These are phyloP conservation scores for Lasioglossum pauxillum DNA, from an alignment of 2,888 invertebrate genomes.

Conservation along the genomic window DNA sequence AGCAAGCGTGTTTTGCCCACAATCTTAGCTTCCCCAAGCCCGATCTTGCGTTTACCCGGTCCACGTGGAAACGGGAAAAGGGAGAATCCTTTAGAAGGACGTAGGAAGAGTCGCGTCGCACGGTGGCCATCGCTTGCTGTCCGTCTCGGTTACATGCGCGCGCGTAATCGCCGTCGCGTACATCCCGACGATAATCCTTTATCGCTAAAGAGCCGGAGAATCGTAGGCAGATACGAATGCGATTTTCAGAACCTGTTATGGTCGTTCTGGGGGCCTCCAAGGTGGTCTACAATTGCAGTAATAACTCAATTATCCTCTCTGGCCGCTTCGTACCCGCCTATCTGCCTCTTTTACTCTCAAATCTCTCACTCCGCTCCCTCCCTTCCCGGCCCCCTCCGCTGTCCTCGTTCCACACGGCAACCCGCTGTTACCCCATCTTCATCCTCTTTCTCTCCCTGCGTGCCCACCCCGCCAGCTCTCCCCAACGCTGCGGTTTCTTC, in stretches of 20 bases:
- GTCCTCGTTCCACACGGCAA: conserved; percentile 30
- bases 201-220: conserved; percentile 81
- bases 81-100: neutral
- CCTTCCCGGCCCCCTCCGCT: conserved; percentile 50
- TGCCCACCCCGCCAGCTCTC: neutral
- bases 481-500: conserved; percentile 59
- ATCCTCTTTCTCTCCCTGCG: conserved; percentile 23
- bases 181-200: conserved; percentile 78
- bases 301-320: conserved; percentile 85
- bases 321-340: conserved; percentile 82
- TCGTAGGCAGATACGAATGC: conserved; percentile 80
- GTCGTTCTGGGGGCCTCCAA: conserved; percentile 83
- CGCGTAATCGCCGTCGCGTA: conserved; percentile 63
- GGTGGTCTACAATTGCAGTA: conserved; percentile 85
- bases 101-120: neutral
- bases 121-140: conserved; percentile 35
- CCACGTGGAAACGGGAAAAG: neutral
- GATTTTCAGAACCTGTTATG: conserved; percentile 84
- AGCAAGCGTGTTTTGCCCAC: neutral
- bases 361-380: conserved; percentile 81
- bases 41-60: neutral
- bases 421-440: conserved; percentile 39
- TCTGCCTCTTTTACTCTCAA: conserved; percentile 84
- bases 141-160: conserved; percentile 42
- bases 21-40: neutral